Conservation (phyloP, 2,888 invertebrate genomes). For the Sinopyrophorus schimmeli region DNA sequence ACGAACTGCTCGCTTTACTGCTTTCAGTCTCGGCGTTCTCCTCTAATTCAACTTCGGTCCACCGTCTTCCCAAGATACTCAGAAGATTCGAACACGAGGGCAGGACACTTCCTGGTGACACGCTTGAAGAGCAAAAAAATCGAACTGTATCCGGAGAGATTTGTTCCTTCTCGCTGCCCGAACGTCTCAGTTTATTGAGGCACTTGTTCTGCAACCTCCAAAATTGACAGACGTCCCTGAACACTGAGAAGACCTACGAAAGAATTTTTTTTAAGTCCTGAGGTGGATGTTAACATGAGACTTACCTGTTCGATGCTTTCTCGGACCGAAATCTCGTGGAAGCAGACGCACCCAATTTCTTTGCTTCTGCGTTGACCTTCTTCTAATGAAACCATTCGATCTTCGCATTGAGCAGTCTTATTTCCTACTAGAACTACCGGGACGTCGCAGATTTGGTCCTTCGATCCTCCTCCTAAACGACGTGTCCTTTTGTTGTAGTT, state of each 20-base stretch:
- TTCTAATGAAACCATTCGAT: constrained; percentile 78
- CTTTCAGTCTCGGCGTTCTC: constrained; percentile 61
- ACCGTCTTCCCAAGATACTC: constrained; percentile 58
- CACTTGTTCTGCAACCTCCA: constrained; percentile 75
- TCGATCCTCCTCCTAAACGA: constrained; percentile 62
- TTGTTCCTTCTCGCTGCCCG: constrained; percentile 62
- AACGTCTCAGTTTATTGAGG: constrained; percentile 62
- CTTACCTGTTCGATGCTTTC: constrained; percentile 80
- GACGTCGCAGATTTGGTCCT: constrained; percentile 67
- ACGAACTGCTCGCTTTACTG: constrained; percentile 42
- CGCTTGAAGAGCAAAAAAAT: constrained; percentile 53
- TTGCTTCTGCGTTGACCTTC: constrained; percentile 75
- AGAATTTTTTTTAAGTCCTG: background rate
- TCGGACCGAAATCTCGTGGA: constrained; percentile 83
- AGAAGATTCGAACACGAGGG: constrained; percentile 43
- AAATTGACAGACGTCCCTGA: constrained; percentile 74
- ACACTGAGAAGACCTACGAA: constrained; percentile 72
- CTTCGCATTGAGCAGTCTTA: constrained; percentile 76
- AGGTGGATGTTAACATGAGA: too few relatives aligned
- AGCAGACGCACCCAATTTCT: constrained; percentile 80
- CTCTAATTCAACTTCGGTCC: constrained; percentile 66
- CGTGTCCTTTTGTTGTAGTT: constrained; percentile 76
- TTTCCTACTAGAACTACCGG: constrained; percentile 83
- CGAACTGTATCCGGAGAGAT: constrained; percentile 58
- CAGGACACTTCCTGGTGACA: constrained; percentile 47